These are phyloP conservation scores for Zaprionus vittiger DNA, from an alignment of 1,140 invertebrate genomes.

Conservation along the genomic window DNA sequence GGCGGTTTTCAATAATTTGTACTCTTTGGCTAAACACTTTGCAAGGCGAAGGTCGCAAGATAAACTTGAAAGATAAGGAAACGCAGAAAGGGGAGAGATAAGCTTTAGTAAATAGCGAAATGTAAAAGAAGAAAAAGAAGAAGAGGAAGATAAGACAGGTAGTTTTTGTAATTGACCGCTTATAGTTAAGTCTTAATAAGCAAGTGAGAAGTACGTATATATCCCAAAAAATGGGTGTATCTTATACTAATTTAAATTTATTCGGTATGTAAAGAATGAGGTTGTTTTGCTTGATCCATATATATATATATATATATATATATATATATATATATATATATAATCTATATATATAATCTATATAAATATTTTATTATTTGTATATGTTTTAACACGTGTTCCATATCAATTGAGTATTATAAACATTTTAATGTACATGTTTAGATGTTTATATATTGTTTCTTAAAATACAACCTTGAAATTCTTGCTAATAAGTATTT, in stretches of 20 bases:
- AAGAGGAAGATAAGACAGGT: background rate
- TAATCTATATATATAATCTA: too few species aligned
- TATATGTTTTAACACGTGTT: background rate
- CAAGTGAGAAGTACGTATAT: background rate
- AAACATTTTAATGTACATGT: too few species aligned
- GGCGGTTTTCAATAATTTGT: constrained; percentile 31
- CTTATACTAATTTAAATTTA: background rate
- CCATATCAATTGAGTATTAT: background rate
- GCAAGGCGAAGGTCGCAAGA: constrained; percentile 36
- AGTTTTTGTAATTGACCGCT: background rate
- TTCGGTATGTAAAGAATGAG: too few species aligned
- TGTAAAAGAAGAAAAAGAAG: background rate
- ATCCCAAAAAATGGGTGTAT: constrained; percentile 15
- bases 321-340: too few species aligned
- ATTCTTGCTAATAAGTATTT: background rate
- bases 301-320: too few species aligned
- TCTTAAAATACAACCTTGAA: background rate
- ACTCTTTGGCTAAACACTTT: constrained; percentile 20
- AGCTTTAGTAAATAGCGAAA: background rate
- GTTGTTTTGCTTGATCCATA: too few species aligned
- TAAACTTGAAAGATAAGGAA: constrained; percentile 10
- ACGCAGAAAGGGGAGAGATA: background rate
- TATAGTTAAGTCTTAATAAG: background rate
- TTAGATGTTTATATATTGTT: background rate
- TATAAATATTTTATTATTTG: too few species aligned